Conservation (phyloP, 1,140 invertebrate species). For the Schlechtendalia chinensis region DNA sequence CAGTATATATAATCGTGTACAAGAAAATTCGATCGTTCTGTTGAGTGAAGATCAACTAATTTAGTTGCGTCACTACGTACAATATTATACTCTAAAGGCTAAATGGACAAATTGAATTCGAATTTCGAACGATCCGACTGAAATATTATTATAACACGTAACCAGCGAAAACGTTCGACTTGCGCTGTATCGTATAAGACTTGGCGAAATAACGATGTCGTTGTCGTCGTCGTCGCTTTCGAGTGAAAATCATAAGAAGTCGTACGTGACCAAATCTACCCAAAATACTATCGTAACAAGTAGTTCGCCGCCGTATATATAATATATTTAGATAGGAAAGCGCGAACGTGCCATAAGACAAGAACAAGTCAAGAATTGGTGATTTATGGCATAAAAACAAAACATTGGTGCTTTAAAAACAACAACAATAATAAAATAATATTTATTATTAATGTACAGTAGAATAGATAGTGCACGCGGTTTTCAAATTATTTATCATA, state of each 20-base stretch:
- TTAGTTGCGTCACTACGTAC: too few species aligned
- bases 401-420: background rate
- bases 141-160: background rate
- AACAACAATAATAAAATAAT: background rate
- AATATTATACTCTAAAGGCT: too few species aligned
- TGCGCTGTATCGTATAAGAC: background rate
- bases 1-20: too few species aligned
- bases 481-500: background rate
- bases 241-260: constrained; percentile 4
- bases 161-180: background rate
- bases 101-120: background rate
- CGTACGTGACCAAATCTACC: constrained; percentile 18
- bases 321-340: background rate
- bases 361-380: background rate
- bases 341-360: constrained; percentile 7
- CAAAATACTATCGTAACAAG: constrained; percentile 8
- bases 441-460: background rate
- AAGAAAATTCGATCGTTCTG: too few species aligned
- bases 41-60: too few species aligned
- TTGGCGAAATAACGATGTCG: background rate
- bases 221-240: background rate
- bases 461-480: background rate
- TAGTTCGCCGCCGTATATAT: background rate
- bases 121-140: background rate
- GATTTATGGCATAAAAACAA: background rate